phyloP scores from a whole-genome alignment of 2,113 vertebrate species.

The Oxyruncus cristatus region DNA sequence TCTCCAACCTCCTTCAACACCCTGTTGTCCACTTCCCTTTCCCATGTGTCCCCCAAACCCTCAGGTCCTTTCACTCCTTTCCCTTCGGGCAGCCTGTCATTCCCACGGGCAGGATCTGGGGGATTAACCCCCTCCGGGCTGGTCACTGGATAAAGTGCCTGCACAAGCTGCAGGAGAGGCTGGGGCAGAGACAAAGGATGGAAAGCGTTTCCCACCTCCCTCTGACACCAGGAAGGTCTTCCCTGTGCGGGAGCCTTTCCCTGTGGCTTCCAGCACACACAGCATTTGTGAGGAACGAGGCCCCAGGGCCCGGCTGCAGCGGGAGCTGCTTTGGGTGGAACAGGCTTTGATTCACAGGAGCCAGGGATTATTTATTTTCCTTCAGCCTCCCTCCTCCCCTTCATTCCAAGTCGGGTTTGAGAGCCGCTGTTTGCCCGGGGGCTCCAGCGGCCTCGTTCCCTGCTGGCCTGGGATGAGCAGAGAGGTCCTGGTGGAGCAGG shows the following conservation, averaged over 20 bases:
- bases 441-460: rapidly evolving
- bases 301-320: slow-evolving; percentile 31
- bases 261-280: neutral
- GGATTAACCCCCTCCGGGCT: neutral
- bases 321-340: slow-evolving; percentile 48
- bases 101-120: neutral
- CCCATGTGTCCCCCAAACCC: neutral
- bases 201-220: neutral
- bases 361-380: slow-evolving; percentile 62
- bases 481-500: neutral
- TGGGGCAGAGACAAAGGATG: neutral
- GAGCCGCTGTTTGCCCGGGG: neutral
- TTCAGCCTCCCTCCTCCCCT: neutral
- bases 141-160: neutral
- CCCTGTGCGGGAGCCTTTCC: neutral
- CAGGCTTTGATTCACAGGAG: slow-evolving; percentile 64
- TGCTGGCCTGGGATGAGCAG: neutral
- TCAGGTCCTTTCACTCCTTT: neutral
- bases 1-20: neutral
- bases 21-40: slow-evolving; percentile 23
- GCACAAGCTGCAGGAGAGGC: neutral
- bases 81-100: neutral
- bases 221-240: neutral
- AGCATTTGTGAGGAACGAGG: slow-evolving; percentile 5
- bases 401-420: neutral